Conservation (phyloP, 2,797 vertebrate genomes). For the Dryobates pubescens region DNA sequence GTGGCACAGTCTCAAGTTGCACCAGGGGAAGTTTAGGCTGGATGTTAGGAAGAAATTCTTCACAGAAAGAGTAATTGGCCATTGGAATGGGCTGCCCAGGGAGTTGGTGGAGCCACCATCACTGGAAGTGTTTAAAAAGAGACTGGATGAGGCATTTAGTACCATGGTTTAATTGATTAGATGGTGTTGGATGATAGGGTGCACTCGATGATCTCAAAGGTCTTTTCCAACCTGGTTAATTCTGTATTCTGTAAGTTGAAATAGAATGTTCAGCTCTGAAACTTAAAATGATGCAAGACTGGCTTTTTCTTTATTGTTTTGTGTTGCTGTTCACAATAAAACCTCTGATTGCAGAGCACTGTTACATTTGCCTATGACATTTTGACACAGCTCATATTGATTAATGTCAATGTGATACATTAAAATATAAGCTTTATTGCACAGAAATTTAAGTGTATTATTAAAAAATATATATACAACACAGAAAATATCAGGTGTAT, state of each 20-base stretch:
- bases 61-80: no score
- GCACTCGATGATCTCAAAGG: no score
- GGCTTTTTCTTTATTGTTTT: background rate
- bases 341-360: background rate
- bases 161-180: no score
- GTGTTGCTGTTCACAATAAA: background rate
- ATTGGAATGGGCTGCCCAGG: no score
- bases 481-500: background rate
- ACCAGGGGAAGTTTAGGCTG: no score
- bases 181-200: no score
- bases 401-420: background rate
- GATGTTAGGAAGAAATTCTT: no score
- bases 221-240: no score
- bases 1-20: no score
- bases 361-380: background rate
- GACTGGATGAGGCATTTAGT: no score
- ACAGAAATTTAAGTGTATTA: background rate
- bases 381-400: background rate
- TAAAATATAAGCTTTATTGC: background rate
- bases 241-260: background rate
- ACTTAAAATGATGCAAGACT: background rate
- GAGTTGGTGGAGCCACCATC: no score
- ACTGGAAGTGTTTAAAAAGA: no score
- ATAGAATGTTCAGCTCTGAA: background rate
- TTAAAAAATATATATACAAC: background rate